Conservation (phyloP, 53 echinoderm and acorn worm species). For the Holothuria leucospilota region DNA sequence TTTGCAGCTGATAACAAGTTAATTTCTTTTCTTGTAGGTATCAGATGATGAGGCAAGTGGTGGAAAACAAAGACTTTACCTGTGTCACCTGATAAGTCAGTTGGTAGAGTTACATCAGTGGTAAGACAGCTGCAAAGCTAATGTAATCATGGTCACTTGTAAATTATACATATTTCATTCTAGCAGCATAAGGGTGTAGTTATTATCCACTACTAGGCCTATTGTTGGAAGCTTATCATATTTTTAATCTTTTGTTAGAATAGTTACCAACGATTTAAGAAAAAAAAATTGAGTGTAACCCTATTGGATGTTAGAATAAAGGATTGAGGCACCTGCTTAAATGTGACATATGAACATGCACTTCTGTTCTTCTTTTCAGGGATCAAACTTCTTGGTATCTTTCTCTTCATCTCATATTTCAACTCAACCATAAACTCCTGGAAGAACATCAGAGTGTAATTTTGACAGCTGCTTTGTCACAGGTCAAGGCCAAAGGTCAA, state of each 20-base stretch:
- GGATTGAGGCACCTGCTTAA: too few relatives aligned
- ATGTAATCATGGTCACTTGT: neutral
- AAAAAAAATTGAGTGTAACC: too few relatives aligned
- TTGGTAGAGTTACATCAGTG: neutral
- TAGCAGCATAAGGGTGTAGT: too few relatives aligned
- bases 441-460: neutral
- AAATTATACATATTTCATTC: too few relatives aligned
- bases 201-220: too few relatives aligned
- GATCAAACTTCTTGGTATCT: constrained; percentile 19
- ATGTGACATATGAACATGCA: too few relatives aligned
- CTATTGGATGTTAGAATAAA: too few relatives aligned
- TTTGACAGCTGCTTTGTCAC: constrained; percentile 6
- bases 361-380: neutral
- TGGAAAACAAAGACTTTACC: constrained; percentile 9
- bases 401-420: constrained; percentile 14
- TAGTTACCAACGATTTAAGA: too few relatives aligned
- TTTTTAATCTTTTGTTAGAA: too few relatives aligned
- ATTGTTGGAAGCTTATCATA: too few relatives aligned
- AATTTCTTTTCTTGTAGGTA: neutral
- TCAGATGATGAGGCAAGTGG: constrained; percentile 16
- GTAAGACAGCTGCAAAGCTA: neutral
- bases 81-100: constrained; percentile 21
- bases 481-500: neutral
- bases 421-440: constrained; percentile 14
- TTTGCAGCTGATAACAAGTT: too few relatives aligned